Evolutionary conservation across 2,113 vertebrate genomes (phyloP), one percentile per base, ranked within the genome.

Genomic region (Phyllostomus discolor): DNA sequence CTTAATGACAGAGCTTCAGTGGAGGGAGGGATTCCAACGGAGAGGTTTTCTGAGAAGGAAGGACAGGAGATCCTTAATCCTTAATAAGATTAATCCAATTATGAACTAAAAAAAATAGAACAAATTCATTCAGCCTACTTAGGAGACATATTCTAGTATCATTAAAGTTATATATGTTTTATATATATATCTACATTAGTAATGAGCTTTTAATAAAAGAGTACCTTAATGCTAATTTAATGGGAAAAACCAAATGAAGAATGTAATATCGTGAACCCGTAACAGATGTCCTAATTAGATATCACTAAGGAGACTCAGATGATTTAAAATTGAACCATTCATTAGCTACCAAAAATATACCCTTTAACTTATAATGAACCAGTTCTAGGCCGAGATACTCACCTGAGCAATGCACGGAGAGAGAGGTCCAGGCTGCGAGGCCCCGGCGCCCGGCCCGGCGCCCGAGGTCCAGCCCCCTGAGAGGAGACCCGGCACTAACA

Each of bases 221-320:
- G 66, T 41, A 62, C 38, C 22, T 35, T 89, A 62, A 87, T 80
- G 91, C 24, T 82, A 83, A 96, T 87, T 88, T 93, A 97, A 94
- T 82, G 57, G 66, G 90, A 73, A 93, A 93, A 89, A 12, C 1
- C 46, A 94, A 97, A 96, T 88, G 17, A 95, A 86, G 78, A 92
- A 38, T 84, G 24, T 95, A 95, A 69, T 12, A 5, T 1, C 54
- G 72, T 78, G 73, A 93, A 94, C 70, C 72, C 43, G 91, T 54
- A 96, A 66, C 84, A 96, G 83, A 86, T 92, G 70, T 93, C 76
- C 91, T 96, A 95, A 96, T 98, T 97, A 96, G 28, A 84, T 93
- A 66, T 89, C 73, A 88, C 92, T 94, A 97, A 93, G 54, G 64
- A 12, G 2, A 81, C 89, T 96, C 64, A 96, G 15, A 95, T 83